phyloP scores from a whole-genome alignment of 2,888 invertebrate genomes.

The Hermaeophaga mercurialis region DNA sequence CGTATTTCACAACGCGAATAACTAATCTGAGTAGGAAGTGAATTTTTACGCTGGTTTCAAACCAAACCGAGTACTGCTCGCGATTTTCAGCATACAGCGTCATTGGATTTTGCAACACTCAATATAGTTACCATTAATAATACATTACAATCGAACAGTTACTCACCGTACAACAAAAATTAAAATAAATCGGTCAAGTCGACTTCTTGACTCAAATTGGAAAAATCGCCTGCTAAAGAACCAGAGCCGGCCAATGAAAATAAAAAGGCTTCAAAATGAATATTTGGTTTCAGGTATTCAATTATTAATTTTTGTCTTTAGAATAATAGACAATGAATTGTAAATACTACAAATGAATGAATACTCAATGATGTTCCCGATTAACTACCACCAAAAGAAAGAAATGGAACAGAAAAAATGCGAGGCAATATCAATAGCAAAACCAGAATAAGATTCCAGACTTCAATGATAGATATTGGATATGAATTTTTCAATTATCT shows the following conservation, averaged over 20 bases:
- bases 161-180: slow-evolving; percentile 28
- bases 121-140: slow-evolving; percentile 14
- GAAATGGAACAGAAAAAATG: no score
- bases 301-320: no score
- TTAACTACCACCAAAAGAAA: no score
- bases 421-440: no score
- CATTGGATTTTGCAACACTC: slow-evolving; percentile 9
- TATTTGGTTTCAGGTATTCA: no score
- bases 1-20: not conserved
- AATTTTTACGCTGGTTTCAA: not conserved
- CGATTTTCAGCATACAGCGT: not conserved
- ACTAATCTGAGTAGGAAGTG: slow-evolving; percentile 16
- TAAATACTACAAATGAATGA: no score
- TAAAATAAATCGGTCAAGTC: slow-evolving; percentile 32
- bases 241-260: slow-evolving; percentile 7
- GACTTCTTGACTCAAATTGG: slow-evolving; percentile 13
- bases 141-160: slow-evolving; percentile 14
- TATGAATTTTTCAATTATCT: no score
- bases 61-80: not conserved
- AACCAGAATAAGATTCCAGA: no score
- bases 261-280: no score
- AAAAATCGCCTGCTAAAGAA: slow-evolving; percentile 4
- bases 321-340: no score
- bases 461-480: no score
- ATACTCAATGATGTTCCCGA: no score